Evolutionary conservation across 2,113 vertebrate species (phyloP), one percentile per base, ranked within the genome.

Genomic region (Perccottus glenii): DNA sequence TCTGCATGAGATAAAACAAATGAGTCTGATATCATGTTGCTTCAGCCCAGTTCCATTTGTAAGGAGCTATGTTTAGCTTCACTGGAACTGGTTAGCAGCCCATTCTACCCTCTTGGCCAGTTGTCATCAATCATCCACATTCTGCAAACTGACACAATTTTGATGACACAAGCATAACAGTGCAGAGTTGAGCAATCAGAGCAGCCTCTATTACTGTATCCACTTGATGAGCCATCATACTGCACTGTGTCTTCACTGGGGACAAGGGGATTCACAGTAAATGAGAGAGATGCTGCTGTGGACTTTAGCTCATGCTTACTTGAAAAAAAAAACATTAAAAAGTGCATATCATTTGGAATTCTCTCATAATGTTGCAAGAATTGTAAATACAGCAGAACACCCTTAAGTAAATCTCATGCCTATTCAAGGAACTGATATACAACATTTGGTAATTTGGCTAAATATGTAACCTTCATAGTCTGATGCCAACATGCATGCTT

Each of bases 161-260:
- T 84, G 78, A 87, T 82, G 82, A 85, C 38, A 44, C 79, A 76
- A 82, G 82, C 70, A 77, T 9, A 73, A 88, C 81, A 80, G 48
- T 64, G 60, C 68, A 67, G 52, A 38, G 9, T 35, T 11, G 56
- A 61, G 48, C 57, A 38, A 50, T 67, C 53, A 12, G 44, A 38
- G 47, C 4, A n/a, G 49, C 60, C 45, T 59, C 66, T 63, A 63
- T 60, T 15, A 50, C 38, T 51, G 32, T 72, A 66, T 77, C 53
- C 67, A 58, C 67, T 67, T 82, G 32, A 77, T 76, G 48, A 14
- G 74, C 60, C 60, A 36, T 81, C 78, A 81, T 81, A 56, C 74
- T 48, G 77, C 43, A 67, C 67, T 51, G 63, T 60, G 49, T 70
- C 64, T 63, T 52, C 53, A 60, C 71, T 57, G 42, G 75, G 60